A percentile compares a stretch with the other conserved stretches of the same genome.
phyloP scores from a whole-genome alignment of 2,797 vertebrate genomes.

The Glossophaga mutica region DNA sequence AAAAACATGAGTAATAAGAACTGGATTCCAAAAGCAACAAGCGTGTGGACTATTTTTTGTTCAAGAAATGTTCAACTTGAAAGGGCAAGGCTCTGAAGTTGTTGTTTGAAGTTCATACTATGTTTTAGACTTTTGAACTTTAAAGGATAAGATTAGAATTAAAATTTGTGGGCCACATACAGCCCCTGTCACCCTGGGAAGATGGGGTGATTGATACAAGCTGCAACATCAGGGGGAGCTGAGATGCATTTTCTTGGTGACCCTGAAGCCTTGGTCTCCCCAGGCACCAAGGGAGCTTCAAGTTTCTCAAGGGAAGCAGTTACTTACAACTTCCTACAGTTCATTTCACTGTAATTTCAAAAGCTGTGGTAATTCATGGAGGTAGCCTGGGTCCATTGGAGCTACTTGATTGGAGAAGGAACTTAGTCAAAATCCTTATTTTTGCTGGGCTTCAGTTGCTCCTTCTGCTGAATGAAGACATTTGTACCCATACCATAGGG shows the following conservation, averaged over 20 bases:
- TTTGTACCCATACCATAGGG: neutral
- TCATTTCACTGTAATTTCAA: conserved; percentile 24
- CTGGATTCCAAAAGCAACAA: conserved; percentile 82
- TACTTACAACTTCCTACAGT: neutral
- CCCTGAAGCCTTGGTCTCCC: neutral
- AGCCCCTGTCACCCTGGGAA: neutral
- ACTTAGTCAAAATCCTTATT: neutral
- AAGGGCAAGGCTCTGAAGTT: conserved; percentile 46
- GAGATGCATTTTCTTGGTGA: neutral
- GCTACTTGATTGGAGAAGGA: neutral
- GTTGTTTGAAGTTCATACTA: conserved; percentile 35
- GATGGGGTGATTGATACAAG: neutral
- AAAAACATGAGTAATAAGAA: conserved; percentile 78
- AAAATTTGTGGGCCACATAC: neutral
- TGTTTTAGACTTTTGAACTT: conserved; percentile 17
- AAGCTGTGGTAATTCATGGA: neutral
- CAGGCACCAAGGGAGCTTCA: neutral
- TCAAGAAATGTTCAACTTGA: conserved; percentile 60
- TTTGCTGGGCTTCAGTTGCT: neutral
- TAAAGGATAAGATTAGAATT: neutral
- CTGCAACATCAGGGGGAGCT: fast-evolving
- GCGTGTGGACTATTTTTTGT: conserved; percentile 16
- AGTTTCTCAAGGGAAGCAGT: neutral
- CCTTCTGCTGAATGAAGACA: neutral
- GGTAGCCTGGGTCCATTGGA: neutral